phyloP scores from a whole-genome alignment of 2,797 vertebrate genomes.

The Pygocentrus nattereri region DNA sequence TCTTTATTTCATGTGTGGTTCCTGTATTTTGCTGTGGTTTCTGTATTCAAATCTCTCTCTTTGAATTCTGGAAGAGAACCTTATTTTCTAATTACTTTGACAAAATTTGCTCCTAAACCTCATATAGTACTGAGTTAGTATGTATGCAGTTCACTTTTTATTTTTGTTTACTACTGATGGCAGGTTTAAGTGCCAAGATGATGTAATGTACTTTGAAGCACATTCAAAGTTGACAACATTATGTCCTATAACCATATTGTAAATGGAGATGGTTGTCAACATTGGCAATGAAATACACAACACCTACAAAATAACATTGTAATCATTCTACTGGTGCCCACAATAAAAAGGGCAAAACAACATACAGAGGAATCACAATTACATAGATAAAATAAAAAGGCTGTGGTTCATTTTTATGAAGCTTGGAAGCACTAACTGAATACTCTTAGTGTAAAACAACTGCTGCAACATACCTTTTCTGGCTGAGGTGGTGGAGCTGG shows the following conservation, averaged over 20 bases:
- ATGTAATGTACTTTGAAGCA: neutral
- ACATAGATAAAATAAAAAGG: neutral
- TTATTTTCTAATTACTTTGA: too few species aligned
- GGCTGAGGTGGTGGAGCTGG: neutral
- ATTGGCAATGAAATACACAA: neutral
- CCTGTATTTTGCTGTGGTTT: neutral
- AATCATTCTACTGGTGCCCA: neutral
- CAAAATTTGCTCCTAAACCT: too few species aligned
- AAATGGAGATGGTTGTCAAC: neutral
- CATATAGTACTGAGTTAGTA: neutral
- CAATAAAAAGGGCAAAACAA: neutral
- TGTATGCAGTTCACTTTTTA: neutral
- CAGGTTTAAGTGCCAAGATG: neutral
- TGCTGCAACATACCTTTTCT: conserved; percentile 40
- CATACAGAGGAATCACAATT: neutral
- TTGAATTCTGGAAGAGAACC: too few species aligned
- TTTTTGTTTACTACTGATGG: neutral
- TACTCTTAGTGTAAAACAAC: neutral
- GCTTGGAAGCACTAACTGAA: neutral
- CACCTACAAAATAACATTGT: neutral
- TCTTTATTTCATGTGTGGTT: neutral
- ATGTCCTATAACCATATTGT: neutral
- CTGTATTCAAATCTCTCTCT: neutral
- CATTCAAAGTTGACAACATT: neutral
- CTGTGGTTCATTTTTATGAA: neutral